Percentiles rank a stretch among this genome's conserved stretches.
phyloP scores from a whole-genome alignment of 2,797 vertebrate species.

The Lerista edwardsae region DNA sequence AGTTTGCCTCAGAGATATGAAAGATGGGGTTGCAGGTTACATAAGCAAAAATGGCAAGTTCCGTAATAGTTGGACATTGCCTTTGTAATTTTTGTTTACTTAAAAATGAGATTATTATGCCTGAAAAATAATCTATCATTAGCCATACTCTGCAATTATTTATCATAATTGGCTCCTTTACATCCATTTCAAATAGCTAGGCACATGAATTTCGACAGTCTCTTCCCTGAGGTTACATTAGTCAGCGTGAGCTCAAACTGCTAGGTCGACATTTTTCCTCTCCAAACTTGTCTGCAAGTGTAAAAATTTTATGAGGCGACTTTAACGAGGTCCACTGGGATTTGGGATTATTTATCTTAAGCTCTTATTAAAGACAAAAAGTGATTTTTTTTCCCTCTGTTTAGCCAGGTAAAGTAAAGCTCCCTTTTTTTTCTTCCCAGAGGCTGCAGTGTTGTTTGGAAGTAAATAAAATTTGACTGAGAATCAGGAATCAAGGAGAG shows the following conservation, averaged over 20 bases:
- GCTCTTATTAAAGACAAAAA: slow-evolving; percentile 75
- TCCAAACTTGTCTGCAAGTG: slow-evolving; percentile 67
- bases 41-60: slow-evolving; percentile 20
- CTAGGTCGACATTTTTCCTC: slow-evolving; percentile 61
- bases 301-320: slow-evolving; percentile 75
- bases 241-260: slow-evolving; percentile 73
- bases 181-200: slow-evolving; percentile 71
- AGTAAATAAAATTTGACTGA: slow-evolving; percentile 51
- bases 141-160: slow-evolving; percentile 70
- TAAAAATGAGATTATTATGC: slow-evolving; percentile 68
- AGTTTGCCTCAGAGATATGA: slow-evolving; percentile 24
- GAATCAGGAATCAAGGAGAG: slow-evolving; percentile 44
- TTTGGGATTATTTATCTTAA: slow-evolving; percentile 77
- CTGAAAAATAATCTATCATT: slow-evolving; percentile 64
- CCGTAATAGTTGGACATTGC: slow-evolving; percentile 34
- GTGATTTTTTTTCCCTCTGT: slow-evolving; percentile 53
- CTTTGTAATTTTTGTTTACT: slow-evolving; percentile 66
- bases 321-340: slow-evolving; percentile 79
- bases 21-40: slow-evolving; percentile 38
- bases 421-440: slow-evolving; percentile 40
- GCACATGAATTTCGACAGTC: slow-evolving; percentile 70
- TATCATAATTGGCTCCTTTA: slow-evolving; percentile 73
- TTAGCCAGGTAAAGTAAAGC: slow-evolving; percentile 70
- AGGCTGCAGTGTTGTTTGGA: slow-evolving; percentile 43
- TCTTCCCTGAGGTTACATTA: slow-evolving; percentile 74